A percentile compares a stretch with the other conserved stretches of the same genome.
Conservation (phyloP, 1,140 invertebrate genomes). For the Bicyclus anynana region DNA sequence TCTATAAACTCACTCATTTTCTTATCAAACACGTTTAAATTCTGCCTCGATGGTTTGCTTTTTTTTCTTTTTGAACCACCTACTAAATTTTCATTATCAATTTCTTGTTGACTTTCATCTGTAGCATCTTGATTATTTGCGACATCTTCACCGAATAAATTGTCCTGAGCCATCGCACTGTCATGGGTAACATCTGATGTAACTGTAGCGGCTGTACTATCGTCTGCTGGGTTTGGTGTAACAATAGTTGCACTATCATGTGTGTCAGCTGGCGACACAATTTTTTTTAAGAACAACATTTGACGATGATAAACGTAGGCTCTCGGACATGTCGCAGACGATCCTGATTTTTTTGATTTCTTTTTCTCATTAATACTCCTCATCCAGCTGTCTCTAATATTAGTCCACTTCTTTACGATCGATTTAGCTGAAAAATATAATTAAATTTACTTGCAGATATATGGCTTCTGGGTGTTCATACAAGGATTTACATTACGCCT, state of each 20-base stretch:
- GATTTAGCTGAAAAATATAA: neutral
- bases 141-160: too few species aligned
- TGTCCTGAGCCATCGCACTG: too few species aligned
- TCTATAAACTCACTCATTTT: neutral
- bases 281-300: neutral
- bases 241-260: neutral
- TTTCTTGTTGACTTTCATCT: too few species aligned
- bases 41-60: too few species aligned
- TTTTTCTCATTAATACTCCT: neutral
- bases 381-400: neutral
- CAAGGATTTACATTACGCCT: conserved; percentile 32
- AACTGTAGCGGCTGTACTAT: too few species aligned
- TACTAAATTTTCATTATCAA: too few species aligned
- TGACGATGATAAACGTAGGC: neutral
- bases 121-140: too few species aligned
- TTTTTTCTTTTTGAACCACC: too few species aligned
- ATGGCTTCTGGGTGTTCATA: conserved; percentile 32
- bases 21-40: neutral
- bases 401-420: neutral
- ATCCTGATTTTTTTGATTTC: neutral
- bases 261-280: neutral
- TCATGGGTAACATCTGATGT: too few species aligned
- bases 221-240: too few species aligned
- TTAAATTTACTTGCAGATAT: conserved; percentile 25
- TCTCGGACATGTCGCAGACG: neutral